Evolutionary conservation across 2,113 vertebrate species (phyloP).

Genomic region (Serinus canaria): DNA sequence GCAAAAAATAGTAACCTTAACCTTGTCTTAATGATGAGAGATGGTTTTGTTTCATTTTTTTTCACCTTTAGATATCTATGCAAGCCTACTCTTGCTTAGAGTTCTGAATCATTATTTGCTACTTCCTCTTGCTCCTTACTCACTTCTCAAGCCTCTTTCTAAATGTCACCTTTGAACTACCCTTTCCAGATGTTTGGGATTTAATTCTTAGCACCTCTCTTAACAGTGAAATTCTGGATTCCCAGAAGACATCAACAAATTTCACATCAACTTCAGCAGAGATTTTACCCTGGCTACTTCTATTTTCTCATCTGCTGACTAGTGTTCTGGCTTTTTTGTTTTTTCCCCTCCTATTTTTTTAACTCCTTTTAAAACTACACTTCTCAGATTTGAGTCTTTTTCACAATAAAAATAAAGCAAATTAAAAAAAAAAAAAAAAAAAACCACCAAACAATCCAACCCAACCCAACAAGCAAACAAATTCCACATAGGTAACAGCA

Average conservation of each 20-base stretch:
- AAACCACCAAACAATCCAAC: too few species aligned
- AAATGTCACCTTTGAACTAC: neutral
- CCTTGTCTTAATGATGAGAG: neutral
- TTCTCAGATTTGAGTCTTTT: neutral
- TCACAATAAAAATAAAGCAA: neutral
- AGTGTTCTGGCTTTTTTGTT: accelerated
- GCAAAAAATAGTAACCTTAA: slow-evolving; percentile 31
- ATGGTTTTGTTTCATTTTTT: neutral
- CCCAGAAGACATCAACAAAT: neutral
- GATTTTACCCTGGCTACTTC: neutral
- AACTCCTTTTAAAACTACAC: neutral
- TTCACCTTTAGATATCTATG: neutral
- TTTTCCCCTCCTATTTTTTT: neutral
- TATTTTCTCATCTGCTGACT: neutral
- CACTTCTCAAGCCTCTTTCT: neutral
- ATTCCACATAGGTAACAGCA: neutral
- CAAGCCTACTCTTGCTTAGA: slow-evolving; percentile 4
- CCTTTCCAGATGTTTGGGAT: neutral
- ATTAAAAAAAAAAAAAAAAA: accelerated
- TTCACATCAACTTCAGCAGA: neutral
- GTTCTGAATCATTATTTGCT: neutral
- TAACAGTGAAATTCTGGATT: neutral
- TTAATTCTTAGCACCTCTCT: neutral
- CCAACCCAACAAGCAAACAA: neutral
- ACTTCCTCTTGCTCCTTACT: neutral